phyloP scores from a whole-genome alignment of 2,797 vertebrate species.

The Meda fulgida region DNA sequence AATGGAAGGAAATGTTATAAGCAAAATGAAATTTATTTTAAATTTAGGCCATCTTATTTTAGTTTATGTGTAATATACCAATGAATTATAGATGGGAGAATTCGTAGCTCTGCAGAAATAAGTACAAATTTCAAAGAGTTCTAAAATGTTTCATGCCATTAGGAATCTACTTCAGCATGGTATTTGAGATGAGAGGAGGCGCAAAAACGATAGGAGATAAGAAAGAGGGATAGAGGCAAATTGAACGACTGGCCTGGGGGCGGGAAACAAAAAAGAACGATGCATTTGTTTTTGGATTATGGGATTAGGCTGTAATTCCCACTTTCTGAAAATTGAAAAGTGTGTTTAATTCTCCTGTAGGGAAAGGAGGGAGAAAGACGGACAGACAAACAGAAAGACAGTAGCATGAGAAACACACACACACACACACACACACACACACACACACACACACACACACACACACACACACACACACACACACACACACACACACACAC shows the following conservation, averaged over 20 bases:
- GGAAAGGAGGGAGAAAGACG: not conserved
- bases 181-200: constrained; percentile 19
- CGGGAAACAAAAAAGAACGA: constrained; percentile 1
- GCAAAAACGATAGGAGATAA: constrained; percentile 20
- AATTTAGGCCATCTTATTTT: constrained; percentile 33
- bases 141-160: constrained; percentile 41
- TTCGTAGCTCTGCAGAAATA: constrained; percentile 23
- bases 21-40: not conserved
- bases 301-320: constrained; percentile 48
- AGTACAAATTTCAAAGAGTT: constrained; percentile 38
- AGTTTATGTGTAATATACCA: not conserved
- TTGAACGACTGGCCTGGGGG: constrained; percentile 11
- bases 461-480: not conserved
- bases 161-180: constrained; percentile 39
- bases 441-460: not conserved
- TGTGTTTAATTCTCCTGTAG: constrained; percentile 29
- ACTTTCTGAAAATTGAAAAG: constrained; percentile 46
- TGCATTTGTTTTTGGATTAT: constrained; percentile 54
- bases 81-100: constrained; percentile 30
- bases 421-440: not conserved
- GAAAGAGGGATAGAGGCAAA: constrained; percentile 24
- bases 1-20: not conserved
- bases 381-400: constrained; percentile 12
- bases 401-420: not conserved
- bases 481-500: too few species aligned